Conservation (phyloP, 2,888 invertebrate genomes). For the Lasioglossum pauxillum region DNA sequence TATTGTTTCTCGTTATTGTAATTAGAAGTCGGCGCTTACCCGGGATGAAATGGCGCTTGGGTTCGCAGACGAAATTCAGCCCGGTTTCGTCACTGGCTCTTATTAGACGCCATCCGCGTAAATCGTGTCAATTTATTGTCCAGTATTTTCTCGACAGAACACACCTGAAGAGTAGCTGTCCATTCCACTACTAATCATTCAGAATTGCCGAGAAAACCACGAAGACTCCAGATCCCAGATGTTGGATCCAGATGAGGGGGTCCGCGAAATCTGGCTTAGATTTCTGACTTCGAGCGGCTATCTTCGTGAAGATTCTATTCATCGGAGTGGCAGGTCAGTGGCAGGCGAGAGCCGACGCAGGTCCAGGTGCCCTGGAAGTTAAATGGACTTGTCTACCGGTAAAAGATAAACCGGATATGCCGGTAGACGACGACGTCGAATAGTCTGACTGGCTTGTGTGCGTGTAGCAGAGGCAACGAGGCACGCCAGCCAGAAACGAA, state of each 20-base stretch:
- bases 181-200: no score
- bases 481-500: constrained; percentile 12
- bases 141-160: no score
- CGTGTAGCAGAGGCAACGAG: constrained; percentile 12
- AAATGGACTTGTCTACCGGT: constrained; percentile 64
- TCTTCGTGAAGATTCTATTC: constrained; percentile 28
- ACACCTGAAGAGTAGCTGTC: no score
- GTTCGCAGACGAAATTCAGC: neutral
- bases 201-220: neutral
- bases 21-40: neutral
- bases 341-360: constrained; percentile 34
- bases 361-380: constrained; percentile 61
- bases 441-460: constrained; percentile 49
- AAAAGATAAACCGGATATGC: constrained; percentile 71
- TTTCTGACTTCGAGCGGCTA: constrained; percentile 34
- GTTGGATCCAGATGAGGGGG: neutral
- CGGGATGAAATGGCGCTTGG: neutral
- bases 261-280: constrained; percentile 23
- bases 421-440: constrained; percentile 66
- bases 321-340: constrained; percentile 14
- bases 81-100: neutral
- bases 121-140: no score
- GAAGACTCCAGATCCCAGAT: neutral
- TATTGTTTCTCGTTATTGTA: constrained; percentile 5
- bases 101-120: neutral